Evolutionary conservation across 2,113 vertebrate species (phyloP), one percentile per base, ranked within the genome.

Genomic region (Pterophyllum scalare): DNA sequence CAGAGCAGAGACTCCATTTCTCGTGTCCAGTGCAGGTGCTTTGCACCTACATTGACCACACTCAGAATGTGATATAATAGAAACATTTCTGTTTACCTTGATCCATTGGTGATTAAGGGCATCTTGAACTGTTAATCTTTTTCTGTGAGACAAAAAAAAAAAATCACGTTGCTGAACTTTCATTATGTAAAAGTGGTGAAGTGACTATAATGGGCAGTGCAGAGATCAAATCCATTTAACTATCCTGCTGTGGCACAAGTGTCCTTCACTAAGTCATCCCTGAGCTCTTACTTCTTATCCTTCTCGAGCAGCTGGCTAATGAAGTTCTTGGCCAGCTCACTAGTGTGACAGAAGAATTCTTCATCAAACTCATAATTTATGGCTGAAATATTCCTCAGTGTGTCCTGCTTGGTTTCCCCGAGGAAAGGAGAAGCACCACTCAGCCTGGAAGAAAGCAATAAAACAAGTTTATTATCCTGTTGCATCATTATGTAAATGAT

Each of bases 371-470:
- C 96, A 0, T 98, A 99, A 87, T 96, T 98, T 79, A 99, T 95
- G 7, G 97, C 97, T 3, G 97, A 97, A 88, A 99, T 99, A 92
- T 99, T 99, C 38, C 93, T 95, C 82, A 99, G 94, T 0, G 98
- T 99, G 93, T 99, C 98, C 88, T 99, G 97, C 70, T 99, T 99
- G 10, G 96, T 97, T 87, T 99, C 98, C 13, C 98, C 98, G 40
- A 99, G 96, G 91, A 99, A 99, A 3, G 98, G 98, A 0, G 98
- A 99, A 2, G 98, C 98, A 9, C 98, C 98, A 1, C 98, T 99
- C 26, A 99, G 94, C 88, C 98, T 99, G 87, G 35, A 81, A 54
- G 1, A 43, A 43, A 52, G 24, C 17, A 26, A 2, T 49, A 0
- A 33, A 49, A 4, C 43, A 17, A 13, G 24, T 56, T 81, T 13